These are phyloP conservation scores for Parasteatoda lunata DNA, from an alignment of 2,888 invertebrate genomes.

Conservation along the genomic window DNA sequence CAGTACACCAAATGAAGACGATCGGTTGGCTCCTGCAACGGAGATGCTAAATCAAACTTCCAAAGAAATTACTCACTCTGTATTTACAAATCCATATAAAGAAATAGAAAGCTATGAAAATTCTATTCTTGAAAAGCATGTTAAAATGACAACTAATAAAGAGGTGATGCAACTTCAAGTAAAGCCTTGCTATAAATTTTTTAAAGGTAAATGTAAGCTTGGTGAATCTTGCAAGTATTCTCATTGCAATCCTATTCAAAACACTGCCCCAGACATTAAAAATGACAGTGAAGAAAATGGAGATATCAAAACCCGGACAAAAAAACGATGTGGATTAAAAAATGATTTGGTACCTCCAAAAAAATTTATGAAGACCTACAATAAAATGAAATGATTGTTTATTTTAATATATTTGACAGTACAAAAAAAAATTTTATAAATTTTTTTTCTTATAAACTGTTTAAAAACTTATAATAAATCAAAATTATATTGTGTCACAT, in stretches of 20 bases:
- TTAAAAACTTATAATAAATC: no score
- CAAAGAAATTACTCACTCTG: slow-evolving; percentile 76
- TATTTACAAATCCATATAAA: slow-evolving; percentile 90
- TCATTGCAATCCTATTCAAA: slow-evolving; percentile 81
- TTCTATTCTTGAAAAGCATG: slow-evolving; percentile 90
- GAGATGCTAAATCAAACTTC: slow-evolving; percentile 39
- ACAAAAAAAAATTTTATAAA: no score
- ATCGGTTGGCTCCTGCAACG: slow-evolving; percentile 40
- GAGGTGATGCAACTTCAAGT: slow-evolving; percentile 80
- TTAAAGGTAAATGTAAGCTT: slow-evolving; percentile 91
- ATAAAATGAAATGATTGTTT: slow-evolving; percentile 16
- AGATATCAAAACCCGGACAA: slow-evolving; percentile 73
- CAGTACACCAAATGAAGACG: slow-evolving; percentile 13
- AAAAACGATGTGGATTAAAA: slow-evolving; percentile 85
- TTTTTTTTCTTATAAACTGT: no score
- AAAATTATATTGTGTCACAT: no score
- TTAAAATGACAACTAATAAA: slow-evolving; percentile 85
- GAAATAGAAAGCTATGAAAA: slow-evolving; percentile 87
- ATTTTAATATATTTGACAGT: neutral
- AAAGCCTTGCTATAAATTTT: slow-evolving; percentile 92
- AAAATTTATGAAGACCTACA: slow-evolving; percentile 82
- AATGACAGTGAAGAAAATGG: slow-evolving; percentile 1
- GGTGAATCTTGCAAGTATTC: slow-evolving; percentile 94
- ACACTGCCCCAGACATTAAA: neutral
- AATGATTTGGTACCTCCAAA: slow-evolving; percentile 87